phyloP scores from a whole-genome alignment of 1,140 invertebrate species.

The Aricia agestis region DNA sequence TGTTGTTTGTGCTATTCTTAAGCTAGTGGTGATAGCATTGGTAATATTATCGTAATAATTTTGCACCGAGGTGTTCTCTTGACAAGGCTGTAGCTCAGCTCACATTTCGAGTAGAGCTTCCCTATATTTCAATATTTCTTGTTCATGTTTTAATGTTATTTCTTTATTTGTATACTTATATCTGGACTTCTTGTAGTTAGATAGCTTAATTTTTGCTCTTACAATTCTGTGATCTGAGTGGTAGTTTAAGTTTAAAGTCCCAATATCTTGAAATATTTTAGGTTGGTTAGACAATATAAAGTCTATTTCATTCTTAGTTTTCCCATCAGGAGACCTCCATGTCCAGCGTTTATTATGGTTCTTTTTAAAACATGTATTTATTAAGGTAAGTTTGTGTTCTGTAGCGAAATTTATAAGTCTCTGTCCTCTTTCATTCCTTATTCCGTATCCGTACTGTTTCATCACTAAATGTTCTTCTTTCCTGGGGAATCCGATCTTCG shows the following conservation, averaged over 20 bases:
- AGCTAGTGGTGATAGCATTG: neutral
- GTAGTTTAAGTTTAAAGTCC: conserved; percentile 15
- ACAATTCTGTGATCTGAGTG: conserved; percentile 2
- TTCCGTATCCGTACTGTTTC: neutral
- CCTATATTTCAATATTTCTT: neutral
- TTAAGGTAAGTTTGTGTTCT: conserved; percentile 3
- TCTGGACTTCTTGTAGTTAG: neutral
- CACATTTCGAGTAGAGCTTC: neutral
- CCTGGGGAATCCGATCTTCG: neutral
- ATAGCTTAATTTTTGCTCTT: neutral
- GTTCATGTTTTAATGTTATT: neutral
- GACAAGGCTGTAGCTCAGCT: neutral
- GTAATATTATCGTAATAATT: neutral
- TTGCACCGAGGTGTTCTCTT: neutral
- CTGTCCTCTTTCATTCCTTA: neutral
- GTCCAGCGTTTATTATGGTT: conserved; percentile 11
- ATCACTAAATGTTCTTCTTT: conserved; percentile 12
- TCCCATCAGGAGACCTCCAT: conserved; percentile 12
- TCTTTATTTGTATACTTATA: neutral
- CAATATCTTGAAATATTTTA: conserved; percentile 13
- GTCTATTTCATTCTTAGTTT: conserved; percentile 14
- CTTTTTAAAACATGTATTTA: conserved; percentile 18
- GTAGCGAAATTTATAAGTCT: conserved; percentile 9
- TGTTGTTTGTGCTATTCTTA: neutral
- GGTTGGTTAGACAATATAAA: conserved; percentile 14